Percentiles rank a stretch among this genome's conserved stretches.
Evolutionary conservation across 2,797 vertebrate genomes (phyloP).

Genomic region (Gouania willdenowi): DNA sequence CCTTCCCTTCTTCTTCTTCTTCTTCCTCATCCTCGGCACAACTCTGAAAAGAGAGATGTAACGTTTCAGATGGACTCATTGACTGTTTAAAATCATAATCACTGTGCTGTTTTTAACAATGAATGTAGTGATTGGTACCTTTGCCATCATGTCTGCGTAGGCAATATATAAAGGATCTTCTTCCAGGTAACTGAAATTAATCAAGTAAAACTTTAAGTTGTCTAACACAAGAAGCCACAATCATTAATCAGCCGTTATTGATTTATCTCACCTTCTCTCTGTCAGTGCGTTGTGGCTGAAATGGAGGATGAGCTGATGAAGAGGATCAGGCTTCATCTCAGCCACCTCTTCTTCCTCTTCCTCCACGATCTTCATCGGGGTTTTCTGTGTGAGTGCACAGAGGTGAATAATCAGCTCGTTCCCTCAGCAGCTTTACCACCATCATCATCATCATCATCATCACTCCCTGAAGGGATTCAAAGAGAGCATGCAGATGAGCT

Average conservation of each 20-base stretch:
- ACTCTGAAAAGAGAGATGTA: slow-evolving; percentile 61
- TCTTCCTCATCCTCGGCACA: slow-evolving; percentile 85
- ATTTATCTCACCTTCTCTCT: slow-evolving; percentile 81
- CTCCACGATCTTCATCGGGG: slow-evolving; percentile 83
- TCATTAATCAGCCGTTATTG: background rate
- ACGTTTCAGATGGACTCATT: background rate
- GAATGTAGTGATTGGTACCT: slow-evolving; percentile 70
- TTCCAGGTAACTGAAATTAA: slow-evolving; percentile 82
- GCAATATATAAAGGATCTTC: slow-evolving; percentile 93
- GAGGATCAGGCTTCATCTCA: slow-evolving; percentile 88
- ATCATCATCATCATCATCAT: slow-evolving; percentile 11
- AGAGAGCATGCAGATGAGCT: slow-evolving; percentile 51
- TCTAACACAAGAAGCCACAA: background rate
- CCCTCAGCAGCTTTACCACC: background rate
- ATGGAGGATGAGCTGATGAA: slow-evolving; percentile 97
- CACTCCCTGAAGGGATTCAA: slow-evolving; percentile 27
- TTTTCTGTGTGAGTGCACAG: slow-evolving; percentile 78
- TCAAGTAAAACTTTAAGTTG: background rate
- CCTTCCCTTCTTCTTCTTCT: slow-evolving; percentile 89
- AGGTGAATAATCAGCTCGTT: slow-evolving; percentile 28
- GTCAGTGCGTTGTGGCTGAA: slow-evolving; percentile 96
- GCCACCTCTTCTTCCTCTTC: slow-evolving; percentile 91
- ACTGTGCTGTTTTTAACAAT: background rate
- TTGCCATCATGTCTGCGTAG: slow-evolving; percentile 99
- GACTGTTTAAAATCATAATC: no score